phyloP scores from a whole-genome alignment of 2,797 vertebrate genomes.

The Novumbra hubbsi region DNA sequence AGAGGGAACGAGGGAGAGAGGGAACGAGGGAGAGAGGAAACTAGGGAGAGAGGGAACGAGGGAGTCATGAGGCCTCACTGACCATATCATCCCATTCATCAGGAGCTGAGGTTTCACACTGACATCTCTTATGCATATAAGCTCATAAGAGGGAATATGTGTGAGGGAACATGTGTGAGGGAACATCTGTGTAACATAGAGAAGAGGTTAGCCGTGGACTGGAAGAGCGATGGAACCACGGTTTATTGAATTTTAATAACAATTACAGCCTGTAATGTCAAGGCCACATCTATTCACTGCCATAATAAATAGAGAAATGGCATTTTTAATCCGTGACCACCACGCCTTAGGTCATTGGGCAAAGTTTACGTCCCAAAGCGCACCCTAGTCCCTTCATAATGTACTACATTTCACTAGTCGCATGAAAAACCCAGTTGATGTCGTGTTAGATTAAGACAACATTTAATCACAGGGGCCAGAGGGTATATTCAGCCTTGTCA shows the following conservation, averaged over 20 bases:
- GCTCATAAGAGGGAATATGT: neutral
- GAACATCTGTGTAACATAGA: slow-evolving; percentile 16
- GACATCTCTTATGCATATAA: neutral
- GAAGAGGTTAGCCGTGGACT: slow-evolving; percentile 9
- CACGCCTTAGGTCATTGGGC: neutral
- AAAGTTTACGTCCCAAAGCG: neutral
- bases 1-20: too few relatives aligned
- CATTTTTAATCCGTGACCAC: neutral
- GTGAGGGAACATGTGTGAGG: neutral
- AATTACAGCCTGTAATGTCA: slow-evolving; percentile 46
- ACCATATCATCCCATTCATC: neutral
- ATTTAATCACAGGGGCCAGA: neutral
- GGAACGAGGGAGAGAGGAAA: too few relatives aligned
- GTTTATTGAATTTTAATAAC: slow-evolving; percentile 39
- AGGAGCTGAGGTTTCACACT: neutral
- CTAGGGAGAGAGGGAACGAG: too few relatives aligned
- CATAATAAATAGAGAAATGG: slow-evolving; percentile 45
- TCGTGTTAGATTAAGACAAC: neutral
- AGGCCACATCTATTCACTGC: slow-evolving; percentile 24
- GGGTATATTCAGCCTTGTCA: neutral
- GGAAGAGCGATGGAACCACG: slow-evolving; percentile 1
- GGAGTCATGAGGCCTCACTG: neutral
- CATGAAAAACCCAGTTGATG: neutral
- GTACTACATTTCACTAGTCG: too few relatives aligned
- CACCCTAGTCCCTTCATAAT: neutral